A percentile compares a stretch with the other conserved stretches of the same genome.
These are phyloP conservation scores for Hippocampus kuda DNA, from an alignment of 2,797 vertebrate species.

Conservation along the genomic window DNA sequence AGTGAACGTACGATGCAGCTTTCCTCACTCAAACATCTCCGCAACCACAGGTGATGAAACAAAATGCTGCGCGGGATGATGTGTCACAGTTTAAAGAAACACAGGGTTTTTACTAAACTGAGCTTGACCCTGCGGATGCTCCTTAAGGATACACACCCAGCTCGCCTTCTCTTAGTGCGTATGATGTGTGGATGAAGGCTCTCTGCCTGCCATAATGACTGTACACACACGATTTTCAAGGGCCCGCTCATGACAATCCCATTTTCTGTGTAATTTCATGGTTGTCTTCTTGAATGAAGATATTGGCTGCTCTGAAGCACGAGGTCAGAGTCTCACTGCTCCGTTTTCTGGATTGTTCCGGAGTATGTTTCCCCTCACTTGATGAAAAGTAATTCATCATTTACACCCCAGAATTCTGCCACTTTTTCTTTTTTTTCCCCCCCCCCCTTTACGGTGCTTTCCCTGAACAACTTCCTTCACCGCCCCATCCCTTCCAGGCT, in stretches of 20 bases:
- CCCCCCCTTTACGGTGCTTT: slow-evolving; percentile 9
- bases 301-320: slow-evolving; percentile 99
- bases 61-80: not conserved
- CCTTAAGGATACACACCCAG: slow-evolving; percentile 51
- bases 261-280: slow-evolving; percentile 99
- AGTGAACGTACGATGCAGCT: not conserved
- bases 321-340: slow-evolving; percentile 98
- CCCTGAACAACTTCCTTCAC: slow-evolving; percentile 45
- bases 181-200: slow-evolving; percentile 99
- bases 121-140: slow-evolving; percentile 35
- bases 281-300: slow-evolving; percentile 99
- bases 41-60: slow-evolving; percentile 7
- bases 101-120: slow-evolving; percentile 46
- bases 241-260: slow-evolving; percentile 99
- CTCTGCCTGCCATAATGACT: slow-evolving; percentile 94
- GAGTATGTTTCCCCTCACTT: slow-evolving; percentile 98
- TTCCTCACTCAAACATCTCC: not conserved
- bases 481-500: slow-evolving; percentile 48
- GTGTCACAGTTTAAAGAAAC: slow-evolving; percentile 6
- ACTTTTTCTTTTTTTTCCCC: slow-evolving; percentile 30
- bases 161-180: slow-evolving; percentile 75
- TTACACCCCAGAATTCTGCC: slow-evolving; percentile 99
- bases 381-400: slow-evolving; percentile 99
- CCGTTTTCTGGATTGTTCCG: slow-evolving; percentile 97
- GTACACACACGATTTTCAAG: slow-evolving; percentile 97